Evolutionary conservation across 2,888 invertebrate genomes (phyloP).

Genomic region (Cheilosia grossa): DNA sequence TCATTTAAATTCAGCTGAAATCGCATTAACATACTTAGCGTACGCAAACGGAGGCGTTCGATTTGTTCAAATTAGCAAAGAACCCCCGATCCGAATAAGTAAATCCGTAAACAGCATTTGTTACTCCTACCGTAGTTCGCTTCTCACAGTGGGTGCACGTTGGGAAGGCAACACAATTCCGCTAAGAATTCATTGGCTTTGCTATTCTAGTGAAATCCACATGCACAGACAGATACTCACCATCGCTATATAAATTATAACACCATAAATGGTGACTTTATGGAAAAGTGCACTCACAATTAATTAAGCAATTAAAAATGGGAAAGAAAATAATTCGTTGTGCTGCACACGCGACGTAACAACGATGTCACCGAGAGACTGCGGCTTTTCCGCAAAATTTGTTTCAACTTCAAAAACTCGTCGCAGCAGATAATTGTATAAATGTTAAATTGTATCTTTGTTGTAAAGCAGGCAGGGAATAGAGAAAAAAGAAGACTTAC

Average conservation of each 20-base stretch:
- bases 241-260: constrained; percentile 11
- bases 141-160: constrained; percentile 35
- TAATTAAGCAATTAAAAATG: constrained; percentile 5
- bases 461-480: constrained; percentile 1
- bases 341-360: constrained; percentile 32
- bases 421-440: constrained; percentile 43
- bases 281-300: constrained; percentile 20
- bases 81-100: constrained; percentile 23
- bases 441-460: constrained; percentile 33
- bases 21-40: constrained; percentile 62
- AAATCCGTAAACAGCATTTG: constrained; percentile 28
- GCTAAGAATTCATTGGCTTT: constrained; percentile 28
- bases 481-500: constrained; percentile 77
- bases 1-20: constrained; percentile 40
- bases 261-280: constrained; percentile 8
- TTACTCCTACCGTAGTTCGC: constrained; percentile 38
- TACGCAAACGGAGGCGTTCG: constrained; percentile 63
- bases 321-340: constrained; percentile 12
- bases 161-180: neutral
- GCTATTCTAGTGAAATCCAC: constrained; percentile 4
- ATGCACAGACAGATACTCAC: constrained; percentile 26
- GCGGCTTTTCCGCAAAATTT: constrained; percentile 36
- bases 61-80: constrained; percentile 61
- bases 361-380: constrained; percentile 44
- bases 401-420: constrained; percentile 12